Conservation (phyloP, 2,797 vertebrate species). For the Acanthurus lineatus region DNA sequence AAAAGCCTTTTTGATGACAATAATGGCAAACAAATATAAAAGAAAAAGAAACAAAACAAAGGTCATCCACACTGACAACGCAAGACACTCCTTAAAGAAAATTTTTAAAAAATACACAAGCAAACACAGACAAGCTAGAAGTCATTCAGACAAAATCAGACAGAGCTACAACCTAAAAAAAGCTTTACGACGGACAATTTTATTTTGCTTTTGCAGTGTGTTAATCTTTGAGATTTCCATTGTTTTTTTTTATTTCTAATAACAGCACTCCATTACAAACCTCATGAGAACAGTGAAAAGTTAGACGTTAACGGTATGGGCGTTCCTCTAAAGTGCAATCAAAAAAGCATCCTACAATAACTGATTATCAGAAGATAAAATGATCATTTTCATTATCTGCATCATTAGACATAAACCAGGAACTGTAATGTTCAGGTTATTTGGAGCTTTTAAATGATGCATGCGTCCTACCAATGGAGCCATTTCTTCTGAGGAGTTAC, state of each 20-base stretch:
- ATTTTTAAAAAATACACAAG: neutral
- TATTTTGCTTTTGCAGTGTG: constrained; percentile 36
- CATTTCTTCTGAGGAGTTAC: constrained; percentile 41
- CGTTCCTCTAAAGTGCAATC: constrained; percentile 13
- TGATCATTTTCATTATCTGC: neutral
- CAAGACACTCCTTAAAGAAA: neutral
- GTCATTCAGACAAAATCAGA: neutral
- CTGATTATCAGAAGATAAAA: neutral
- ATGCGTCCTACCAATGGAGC: constrained; percentile 21
- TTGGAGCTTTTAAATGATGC: constrained; percentile 13
- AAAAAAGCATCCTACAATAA: neutral
- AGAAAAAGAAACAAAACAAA: neutral
- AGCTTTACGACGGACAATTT: constrained; percentile 19
- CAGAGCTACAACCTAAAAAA: no score
- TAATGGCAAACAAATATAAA: neutral
- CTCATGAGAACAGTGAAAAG: constrained; percentile 5
- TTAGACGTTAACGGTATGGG: neutral
- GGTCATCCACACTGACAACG: neutral
- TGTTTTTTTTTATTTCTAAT: neutral
- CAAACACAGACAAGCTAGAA: neutral
- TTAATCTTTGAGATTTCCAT: constrained; percentile 44
- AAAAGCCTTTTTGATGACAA: neutral
- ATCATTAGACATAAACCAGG: constrained; percentile 5
- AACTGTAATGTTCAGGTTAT: constrained; percentile 14
- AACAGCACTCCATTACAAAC: constrained; percentile 17